A percentile compares a stretch with the other conserved stretches of the same genome.
Evolutionary conservation across 1,140 invertebrate species (phyloP).

Genomic region (Stegodyphus dumicola): DNA sequence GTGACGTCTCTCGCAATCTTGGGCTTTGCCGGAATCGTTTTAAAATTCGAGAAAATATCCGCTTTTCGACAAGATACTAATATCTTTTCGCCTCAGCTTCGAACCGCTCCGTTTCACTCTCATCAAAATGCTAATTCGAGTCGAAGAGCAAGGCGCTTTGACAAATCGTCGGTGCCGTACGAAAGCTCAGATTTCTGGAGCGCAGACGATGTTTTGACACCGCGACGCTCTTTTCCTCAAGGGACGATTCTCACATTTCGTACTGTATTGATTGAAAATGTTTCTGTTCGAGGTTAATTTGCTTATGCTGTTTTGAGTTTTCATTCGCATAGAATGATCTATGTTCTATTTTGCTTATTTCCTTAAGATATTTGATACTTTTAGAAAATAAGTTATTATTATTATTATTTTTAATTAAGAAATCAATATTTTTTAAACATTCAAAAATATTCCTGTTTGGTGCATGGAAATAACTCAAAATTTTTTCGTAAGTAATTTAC

Average conservation of each 20-base stretch:
- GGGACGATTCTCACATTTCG: not conserved
- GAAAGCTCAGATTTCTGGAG: conserved; percentile 12
- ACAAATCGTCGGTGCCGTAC: conserved; percentile 36
- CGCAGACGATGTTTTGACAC: conserved; percentile 52
- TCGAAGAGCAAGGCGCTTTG: conserved; percentile 40
- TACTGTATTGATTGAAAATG: not conserved
- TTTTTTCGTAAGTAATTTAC: too few relatives aligned
- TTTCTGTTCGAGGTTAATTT: not conserved
- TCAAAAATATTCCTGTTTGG: too few relatives aligned
- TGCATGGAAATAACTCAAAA: too few relatives aligned
- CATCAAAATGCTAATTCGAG: conserved; percentile 53
- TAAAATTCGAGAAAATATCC: not conserved
- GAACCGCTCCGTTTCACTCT: conserved; percentile 15
- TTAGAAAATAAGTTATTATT: too few relatives aligned
- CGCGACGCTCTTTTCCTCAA: not conserved
- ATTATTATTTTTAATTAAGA: too few relatives aligned
- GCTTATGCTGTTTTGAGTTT: not conserved
- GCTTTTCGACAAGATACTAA: conserved; percentile 59
- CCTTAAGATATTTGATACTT: too few relatives aligned
- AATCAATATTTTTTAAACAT: too few relatives aligned
- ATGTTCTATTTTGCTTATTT: too few relatives aligned
- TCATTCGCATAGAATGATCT: too few relatives aligned
- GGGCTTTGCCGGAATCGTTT: conserved; percentile 1
- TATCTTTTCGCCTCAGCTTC: conserved; percentile 19
- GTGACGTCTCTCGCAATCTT: not conserved